A percentile compares a stretch with the other conserved stretches of the same genome.
These are phyloP conservation scores for Maccullochella peelii DNA, from an alignment of 2,113 vertebrate genomes.

Conservation along the genomic window DNA sequence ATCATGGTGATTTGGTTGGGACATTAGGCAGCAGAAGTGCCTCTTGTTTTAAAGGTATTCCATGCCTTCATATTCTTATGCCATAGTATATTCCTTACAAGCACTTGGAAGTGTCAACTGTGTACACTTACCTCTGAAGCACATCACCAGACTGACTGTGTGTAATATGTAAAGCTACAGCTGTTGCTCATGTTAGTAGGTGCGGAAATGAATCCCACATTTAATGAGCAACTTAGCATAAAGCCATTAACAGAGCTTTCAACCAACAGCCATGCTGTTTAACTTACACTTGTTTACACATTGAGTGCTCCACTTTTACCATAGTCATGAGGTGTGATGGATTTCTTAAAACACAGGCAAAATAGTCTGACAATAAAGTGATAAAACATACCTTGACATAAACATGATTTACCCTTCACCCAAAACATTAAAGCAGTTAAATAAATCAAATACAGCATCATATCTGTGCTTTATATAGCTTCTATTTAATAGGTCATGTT, in stretches of 20 bases:
- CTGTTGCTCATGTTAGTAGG: neutral
- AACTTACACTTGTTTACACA: too few relatives aligned
- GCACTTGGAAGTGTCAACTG: neutral
- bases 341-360: neutral
- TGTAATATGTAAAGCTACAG: neutral
- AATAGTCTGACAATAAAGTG: neutral
- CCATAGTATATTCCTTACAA: neutral
- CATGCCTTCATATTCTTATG: slow-evolving; percentile 1
- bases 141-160: neutral
- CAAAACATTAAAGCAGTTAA: neutral
- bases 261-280: neutral
- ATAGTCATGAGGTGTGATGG: neutral
- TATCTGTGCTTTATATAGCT: neutral
- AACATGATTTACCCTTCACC: neutral
- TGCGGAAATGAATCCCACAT: neutral
- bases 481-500: slow-evolving; percentile 1
- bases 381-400: neutral
- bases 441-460: neutral
- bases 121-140: neutral
- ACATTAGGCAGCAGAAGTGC: slow-evolving; percentile 7
- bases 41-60: slow-evolving; percentile 9
- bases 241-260: neutral
- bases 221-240: neutral
- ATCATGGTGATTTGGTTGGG: slow-evolving; percentile 1
- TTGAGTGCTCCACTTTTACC: neutral